Conservation (phyloP, 23 tunicate genomes). For the Phallusia fumigata region DNA sequence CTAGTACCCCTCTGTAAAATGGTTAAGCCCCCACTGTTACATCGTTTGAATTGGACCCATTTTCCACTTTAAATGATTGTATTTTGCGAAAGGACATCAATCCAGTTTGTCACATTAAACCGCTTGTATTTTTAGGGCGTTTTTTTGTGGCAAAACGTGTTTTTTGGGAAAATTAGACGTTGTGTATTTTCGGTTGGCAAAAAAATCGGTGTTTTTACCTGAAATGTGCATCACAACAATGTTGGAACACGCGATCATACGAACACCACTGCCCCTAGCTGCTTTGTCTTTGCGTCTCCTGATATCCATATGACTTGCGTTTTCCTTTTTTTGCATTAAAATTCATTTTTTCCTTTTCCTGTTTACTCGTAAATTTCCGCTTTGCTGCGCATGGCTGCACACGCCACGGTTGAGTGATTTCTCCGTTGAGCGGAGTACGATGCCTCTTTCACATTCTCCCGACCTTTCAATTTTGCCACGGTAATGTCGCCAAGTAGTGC, state of each 20-base stretch:
- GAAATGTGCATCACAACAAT: no score
- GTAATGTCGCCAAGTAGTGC: not conserved
- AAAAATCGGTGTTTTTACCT: no score
- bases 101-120: no score
- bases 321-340: not conserved
- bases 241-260: not conserved
- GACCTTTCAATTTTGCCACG: not conserved
- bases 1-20: no score
- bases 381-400: slow-evolving; percentile 2
- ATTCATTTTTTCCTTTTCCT: not conserved
- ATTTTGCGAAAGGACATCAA: no score
- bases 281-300: not conserved
- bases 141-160: no score
- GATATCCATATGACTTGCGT: not conserved
- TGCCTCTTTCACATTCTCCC: not conserved
- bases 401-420: slow-evolving; percentile 7
- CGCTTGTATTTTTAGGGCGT: no score
- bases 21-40: no score
- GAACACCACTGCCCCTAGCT: not conserved
- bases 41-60: no score
- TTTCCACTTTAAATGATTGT: no score
- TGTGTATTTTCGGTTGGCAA: no score
- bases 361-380: not conserved
- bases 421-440: slow-evolving; percentile 5
- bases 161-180: no score